Evolutionary conservation across 1,140 invertebrate genomes (phyloP), one percentile per base, ranked within the genome.

Genomic region (Drosophila pandora): DNA sequence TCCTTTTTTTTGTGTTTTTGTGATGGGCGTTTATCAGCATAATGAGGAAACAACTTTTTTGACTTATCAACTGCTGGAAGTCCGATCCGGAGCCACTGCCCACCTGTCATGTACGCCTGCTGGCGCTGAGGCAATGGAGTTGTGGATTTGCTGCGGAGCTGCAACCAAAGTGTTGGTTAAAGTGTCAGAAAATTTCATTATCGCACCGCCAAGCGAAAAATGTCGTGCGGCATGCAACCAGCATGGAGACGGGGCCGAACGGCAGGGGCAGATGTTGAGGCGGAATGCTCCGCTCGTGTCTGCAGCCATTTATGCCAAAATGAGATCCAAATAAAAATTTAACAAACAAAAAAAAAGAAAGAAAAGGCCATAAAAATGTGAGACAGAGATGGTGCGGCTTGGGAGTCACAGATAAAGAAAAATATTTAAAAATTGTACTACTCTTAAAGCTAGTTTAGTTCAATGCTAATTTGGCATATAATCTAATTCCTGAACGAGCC

Each of bases 111-210:
- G 62, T 60, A 74, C 71, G 73, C 67, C 65, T 63, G 53, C 55
- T 78, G 60, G 55, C 55, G 56, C 54, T 48, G 55, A 41, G 21
- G 43, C 43, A 22, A 21, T 70, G 76, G 25, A 64, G 76, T 34
- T 49, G 62, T 22, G 22, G 12, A 28, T 3, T 21, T 58, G 43
- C 9, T 21, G 43, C 63, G 34, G 62, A 61, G 71, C 59, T 43
- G 69, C 82, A 76, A 49, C 72, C 39, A 69, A 84, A 87, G 83
- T 87, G 82, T 85, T 85, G 82, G 82, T 87, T 87, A 85, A 85
- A 87, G 82, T 85, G 82, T 85, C 82, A 85, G 82, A 85, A 85
- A 82, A 82, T 79, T 85, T 85, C 81, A 87, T 85, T 85, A 85
- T 87, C 82, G 77, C 81, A 70, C 77, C 78, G 69, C 67, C 47